Percentiles rank a stretch among this genome's conserved stretches.
Conservation (phyloP, 2,797 vertebrate genomes). For the Malacoctenus gilli region DNA sequence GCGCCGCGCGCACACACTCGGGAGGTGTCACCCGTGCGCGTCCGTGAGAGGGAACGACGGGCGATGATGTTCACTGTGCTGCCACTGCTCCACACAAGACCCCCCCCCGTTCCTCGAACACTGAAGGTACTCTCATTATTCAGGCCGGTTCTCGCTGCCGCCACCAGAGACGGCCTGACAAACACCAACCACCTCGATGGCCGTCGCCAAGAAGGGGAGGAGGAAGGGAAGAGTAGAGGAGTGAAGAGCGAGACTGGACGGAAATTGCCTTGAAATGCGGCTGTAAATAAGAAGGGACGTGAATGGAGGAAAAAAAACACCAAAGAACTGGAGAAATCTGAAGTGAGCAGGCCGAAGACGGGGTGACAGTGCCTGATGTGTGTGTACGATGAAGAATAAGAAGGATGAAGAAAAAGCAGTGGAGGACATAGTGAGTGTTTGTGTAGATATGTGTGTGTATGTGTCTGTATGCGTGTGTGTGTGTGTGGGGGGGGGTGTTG, state of each 20-base stretch:
- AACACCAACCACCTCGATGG: constrained; percentile 71
- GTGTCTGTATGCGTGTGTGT: too few species aligned
- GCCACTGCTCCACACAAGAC: constrained; percentile 40
- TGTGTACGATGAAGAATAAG: constrained; percentile 27
- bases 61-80: constrained; percentile 51
- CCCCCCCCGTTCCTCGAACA: too few species aligned
- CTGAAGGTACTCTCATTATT: constrained; percentile 72
- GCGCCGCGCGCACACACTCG: not conserved
- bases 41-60: constrained; percentile 26
- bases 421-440: too few species aligned
- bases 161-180: constrained; percentile 72
- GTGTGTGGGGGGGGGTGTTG: not conserved
- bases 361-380: constrained; percentile 45
- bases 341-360: not conserved
- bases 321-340: not conserved
- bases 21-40: constrained; percentile 14
- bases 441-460: too few species aligned
- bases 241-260: not conserved
- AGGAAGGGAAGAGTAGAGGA: constrained; percentile 4
- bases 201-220: constrained; percentile 21
- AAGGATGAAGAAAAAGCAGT: not conserved
- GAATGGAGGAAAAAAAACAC: constrained; percentile 9
- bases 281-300: not conserved
- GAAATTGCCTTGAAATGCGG: not conserved
- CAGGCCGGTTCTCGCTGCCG: constrained; percentile 75